phyloP scores from a whole-genome alignment of 2,797 vertebrate genomes.

The Pteronotus mesoamericanus region DNA sequence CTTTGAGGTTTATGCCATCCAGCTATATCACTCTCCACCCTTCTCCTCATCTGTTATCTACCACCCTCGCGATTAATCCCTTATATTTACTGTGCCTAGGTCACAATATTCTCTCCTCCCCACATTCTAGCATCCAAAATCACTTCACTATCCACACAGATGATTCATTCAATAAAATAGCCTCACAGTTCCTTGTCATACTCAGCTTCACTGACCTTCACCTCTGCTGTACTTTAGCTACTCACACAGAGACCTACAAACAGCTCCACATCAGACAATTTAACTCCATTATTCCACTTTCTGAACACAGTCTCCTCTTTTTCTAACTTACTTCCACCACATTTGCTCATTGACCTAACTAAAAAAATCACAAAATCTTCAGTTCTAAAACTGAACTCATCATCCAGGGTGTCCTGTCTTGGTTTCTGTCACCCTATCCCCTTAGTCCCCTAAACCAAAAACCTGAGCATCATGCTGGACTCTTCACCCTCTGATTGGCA shows the following conservation, averaged over 20 bases:
- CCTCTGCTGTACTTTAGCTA: constrained; percentile 17
- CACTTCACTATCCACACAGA: constrained; percentile 20
- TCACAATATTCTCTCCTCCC: constrained; percentile 5
- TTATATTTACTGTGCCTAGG: constrained; percentile 46
- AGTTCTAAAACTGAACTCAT: background rate
- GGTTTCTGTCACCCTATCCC: background rate
- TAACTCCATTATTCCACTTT: constrained; percentile 34
- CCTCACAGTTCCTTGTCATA: background rate
- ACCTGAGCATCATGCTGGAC: background rate
- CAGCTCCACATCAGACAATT: background rate
- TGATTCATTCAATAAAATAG: background rate
- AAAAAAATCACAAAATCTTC: constrained; percentile 28
- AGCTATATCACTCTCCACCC: background rate
- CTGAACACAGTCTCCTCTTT: background rate
- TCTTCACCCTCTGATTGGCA: background rate
- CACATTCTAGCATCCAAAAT: constrained; percentile 21
- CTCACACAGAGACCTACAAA: background rate
- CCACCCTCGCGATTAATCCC: background rate
- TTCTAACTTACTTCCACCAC: background rate
- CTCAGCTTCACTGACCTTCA: background rate
- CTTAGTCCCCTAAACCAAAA: background rate
- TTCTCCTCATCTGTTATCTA: constrained; percentile 38
- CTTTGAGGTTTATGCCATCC: constrained; percentile 53
- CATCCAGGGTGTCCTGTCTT: constrained; percentile 14
- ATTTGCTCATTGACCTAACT: background rate